phyloP scores from a whole-genome alignment of 1,140 invertebrate species.

The Cardiocondyla obscurior region DNA sequence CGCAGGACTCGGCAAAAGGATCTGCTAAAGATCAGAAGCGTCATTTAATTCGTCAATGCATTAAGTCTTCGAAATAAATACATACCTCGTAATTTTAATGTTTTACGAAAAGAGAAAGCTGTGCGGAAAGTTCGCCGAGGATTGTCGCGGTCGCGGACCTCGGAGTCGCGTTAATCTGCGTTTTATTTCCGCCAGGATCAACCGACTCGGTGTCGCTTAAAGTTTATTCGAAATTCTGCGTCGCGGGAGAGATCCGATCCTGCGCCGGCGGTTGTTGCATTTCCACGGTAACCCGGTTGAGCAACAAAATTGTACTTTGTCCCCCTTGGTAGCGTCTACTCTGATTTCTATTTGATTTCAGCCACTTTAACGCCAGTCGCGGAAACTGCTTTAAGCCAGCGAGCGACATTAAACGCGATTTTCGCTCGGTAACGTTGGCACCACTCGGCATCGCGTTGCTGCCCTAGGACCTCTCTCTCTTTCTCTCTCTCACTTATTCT shows the following conservation, averaged over 20 bases:
- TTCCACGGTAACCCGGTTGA: neutral
- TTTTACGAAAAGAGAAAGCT: no score
- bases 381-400: neutral
- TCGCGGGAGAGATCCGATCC: neutral
- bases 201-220: neutral
- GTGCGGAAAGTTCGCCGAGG: no score
- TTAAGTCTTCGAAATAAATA: no score
- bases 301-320: neutral
- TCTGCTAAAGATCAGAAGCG: no score
- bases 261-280: neutral
- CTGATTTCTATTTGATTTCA: neutral
- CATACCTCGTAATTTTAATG: no score
- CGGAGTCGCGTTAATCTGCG: no score
- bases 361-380: neutral
- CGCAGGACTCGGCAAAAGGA: no score
- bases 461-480: conserved; percentile 28
- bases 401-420: neutral
- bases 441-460: neutral
- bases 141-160: no score
- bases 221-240: neutral
- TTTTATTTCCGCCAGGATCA: no score
- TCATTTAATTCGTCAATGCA: no score
- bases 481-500: no score
- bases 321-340: neutral
- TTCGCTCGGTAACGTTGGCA: conserved; percentile 31